Evolutionary conservation across 2,888 invertebrate genomes (phyloP), one percentile per base, ranked within the genome.

Genomic region (Brachypterus glaber): DNA sequence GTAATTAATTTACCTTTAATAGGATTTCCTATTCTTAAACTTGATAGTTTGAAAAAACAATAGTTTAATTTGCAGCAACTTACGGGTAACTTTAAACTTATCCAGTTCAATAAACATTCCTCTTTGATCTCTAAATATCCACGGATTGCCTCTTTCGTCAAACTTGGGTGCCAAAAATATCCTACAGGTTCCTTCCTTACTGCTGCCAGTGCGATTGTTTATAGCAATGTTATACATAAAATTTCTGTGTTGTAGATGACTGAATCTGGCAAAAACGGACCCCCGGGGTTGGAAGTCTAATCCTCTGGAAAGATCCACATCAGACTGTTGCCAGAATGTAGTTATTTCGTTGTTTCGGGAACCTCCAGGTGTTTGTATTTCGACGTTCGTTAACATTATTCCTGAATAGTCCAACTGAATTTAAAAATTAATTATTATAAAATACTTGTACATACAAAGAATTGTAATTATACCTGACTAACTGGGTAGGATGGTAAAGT

Each of bases 201-300:
- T 59, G 11, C 57, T 52, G 0, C 70, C 70, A 1, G 62, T 67
- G 0, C 64, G 57, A 35, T 62, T 63, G 35, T 59, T 54, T 3
- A 62, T 59, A 2, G 48, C 59, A 39, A 63, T 58, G 30, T 66
- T 72, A 54, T 83, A 86, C 21, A 66, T 67, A 69, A 78, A 88
- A 0, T 74, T 73, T 9, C 73, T 69, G 55, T 88, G 79, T 63
- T 87, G 84, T 42, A 88, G 69, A 63, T 88, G 88, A 1, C 79
- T 82, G 60, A 83, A 79, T 15, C 80, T 69, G 0, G 80, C 84
- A 31, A 79, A 73, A 25, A 87, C 76, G 29, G 76, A 63, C 31
- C 87, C 87, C 1, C 84, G 70, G 0, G 85, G 85, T 5, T 77
- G 73, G 65, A 89, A 89, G 67, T 89, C 88, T 57, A 90, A 71